A percentile compares a stretch with the other conserved stretches of the same genome.
Conservation (phyloP, 2,797 vertebrate genomes). For the Xerus rutilus region DNA sequence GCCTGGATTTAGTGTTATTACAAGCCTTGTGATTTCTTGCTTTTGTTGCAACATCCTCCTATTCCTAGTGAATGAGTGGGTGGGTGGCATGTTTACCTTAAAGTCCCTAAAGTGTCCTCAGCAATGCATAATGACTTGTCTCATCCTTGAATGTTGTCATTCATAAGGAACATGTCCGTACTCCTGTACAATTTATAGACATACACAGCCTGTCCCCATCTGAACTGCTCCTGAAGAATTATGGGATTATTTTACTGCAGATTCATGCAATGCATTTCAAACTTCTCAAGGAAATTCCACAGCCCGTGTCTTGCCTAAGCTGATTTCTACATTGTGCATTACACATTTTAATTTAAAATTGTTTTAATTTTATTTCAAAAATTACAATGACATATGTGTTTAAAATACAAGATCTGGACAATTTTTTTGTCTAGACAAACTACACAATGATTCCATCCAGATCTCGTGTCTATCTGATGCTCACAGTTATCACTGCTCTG, state of each 20-base stretch:
- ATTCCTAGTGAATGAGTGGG: not conserved
- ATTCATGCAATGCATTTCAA: slow-evolving; percentile 60
- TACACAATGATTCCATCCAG: slow-evolving; percentile 34
- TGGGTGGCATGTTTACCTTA: not conserved
- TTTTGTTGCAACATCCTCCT: slow-evolving; percentile 58
- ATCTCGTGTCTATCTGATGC: slow-evolving; percentile 81
- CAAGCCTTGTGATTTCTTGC: not conserved
- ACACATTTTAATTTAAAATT: slow-evolving; percentile 58
- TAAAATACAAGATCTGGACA: slow-evolving; percentile 76
- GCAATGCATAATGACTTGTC: slow-evolving; percentile 31
- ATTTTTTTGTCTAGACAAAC: slow-evolving; percentile 81
- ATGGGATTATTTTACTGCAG: slow-evolving; percentile 1
- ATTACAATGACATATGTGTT: slow-evolving; percentile 79
- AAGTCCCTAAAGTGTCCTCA: not conserved
- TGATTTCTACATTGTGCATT: slow-evolving; percentile 70
- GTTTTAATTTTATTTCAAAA: slow-evolving; percentile 75
- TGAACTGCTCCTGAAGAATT: not conserved
- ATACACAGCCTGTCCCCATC: not conserved
- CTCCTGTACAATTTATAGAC: not conserved
- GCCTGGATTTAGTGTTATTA: slow-evolving; percentile 3
- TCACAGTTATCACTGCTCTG: not conserved
- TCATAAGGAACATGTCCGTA: not conserved
- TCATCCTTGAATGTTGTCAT: slow-evolving; percentile 29
- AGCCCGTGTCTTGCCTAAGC: slow-evolving; percentile 61
- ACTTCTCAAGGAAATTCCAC: slow-evolving; percentile 64